phyloP scores from a whole-genome alignment of 1,140 invertebrate species.

The Apis mellifera region Amel_HAv3.1 CM009931.2:27238501-27239000 shows the following conservation, averaged over 20 bases:
- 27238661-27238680: too few relatives aligned
- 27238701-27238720: too few relatives aligned
- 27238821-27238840: too few relatives aligned
- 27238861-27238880: not conserved
- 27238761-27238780: too few relatives aligned
- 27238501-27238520: conserved; percentile 20
- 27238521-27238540: conserved; percentile 28
- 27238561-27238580: conserved; percentile 13
- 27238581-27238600: conserved; percentile 8
- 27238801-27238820: too few relatives aligned
- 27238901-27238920: conserved; percentile 62
- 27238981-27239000: conserved; percentile 73
- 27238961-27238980: conserved; percentile 74
- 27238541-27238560: conserved; percentile 17
- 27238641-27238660: not conserved
- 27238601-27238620: not conserved
- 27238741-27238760: too few relatives aligned
- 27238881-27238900: conserved; percentile 27
- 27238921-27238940: conserved; percentile 54
- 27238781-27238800: too few relatives aligned
- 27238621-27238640: too few relatives aligned
- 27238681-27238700: too few relatives aligned
- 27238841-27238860: not conserved
- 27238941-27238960: conserved; percentile 67
- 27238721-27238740: too few relatives aligned